phyloP scores from a whole-genome alignment of 2,888 invertebrate species.

The Plebejus melissa region DNA sequence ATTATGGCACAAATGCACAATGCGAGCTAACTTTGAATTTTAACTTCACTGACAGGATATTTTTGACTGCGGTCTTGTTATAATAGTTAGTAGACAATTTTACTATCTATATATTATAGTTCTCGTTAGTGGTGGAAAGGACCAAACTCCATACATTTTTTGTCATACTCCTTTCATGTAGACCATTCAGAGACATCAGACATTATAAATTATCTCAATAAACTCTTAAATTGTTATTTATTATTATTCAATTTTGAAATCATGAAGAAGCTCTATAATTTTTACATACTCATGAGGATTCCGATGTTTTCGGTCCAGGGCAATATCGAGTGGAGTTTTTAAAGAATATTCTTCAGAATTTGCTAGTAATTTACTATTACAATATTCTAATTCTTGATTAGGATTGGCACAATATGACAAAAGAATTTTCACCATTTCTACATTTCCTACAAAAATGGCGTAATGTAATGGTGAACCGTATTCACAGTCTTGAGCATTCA shows the following conservation, averaged over 20 bases:
- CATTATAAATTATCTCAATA: no score
- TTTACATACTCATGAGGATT: not conserved
- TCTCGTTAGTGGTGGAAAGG: no score
- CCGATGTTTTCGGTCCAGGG: not conserved
- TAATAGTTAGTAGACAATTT: no score
- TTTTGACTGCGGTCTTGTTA: no score
- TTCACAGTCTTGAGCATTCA: constrained; percentile 26
- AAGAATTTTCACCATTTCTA: not conserved
- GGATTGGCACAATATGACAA: not conserved
- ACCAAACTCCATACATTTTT: no score
- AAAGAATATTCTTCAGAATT: not conserved
- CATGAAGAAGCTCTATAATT: not conserved
- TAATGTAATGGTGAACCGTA: constrained; percentile 22
- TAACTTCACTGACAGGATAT: no score
- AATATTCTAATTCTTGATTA: constrained; percentile 13
- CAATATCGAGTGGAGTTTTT: not conserved
- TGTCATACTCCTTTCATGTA: no score
- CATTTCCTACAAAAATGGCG: constrained; percentile 16
- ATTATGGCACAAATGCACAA: no score
- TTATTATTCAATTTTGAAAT: not conserved
- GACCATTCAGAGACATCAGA: no score
- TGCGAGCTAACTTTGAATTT: no score
- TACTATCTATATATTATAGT: no score
- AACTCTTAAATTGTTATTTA: not conserved
- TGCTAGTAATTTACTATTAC: not conserved